Evolutionary conservation across 2,797 vertebrate species (phyloP).

Genomic region (Florisuga fusca): DNA sequence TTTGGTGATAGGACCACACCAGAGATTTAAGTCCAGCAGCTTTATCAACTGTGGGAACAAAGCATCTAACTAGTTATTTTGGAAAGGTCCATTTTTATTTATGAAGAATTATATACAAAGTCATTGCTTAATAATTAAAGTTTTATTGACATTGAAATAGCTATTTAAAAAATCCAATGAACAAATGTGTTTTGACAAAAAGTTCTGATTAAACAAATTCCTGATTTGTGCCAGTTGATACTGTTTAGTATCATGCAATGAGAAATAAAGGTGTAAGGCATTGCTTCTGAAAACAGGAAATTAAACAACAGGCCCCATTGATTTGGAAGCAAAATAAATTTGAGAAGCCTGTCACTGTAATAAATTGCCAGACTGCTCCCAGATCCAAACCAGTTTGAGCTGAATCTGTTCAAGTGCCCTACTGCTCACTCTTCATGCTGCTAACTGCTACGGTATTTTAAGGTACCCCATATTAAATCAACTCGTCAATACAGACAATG

Average conservation of each 20-base stretch:
- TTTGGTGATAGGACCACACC: not conserved
- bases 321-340: not conserved
- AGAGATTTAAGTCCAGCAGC: not conserved
- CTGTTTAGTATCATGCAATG: rapidly evolving
- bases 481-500: rapidly evolving
- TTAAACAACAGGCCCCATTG: not conserved
- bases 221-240: not conserved
- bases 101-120: not conserved
- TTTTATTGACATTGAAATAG: not conserved
- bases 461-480: not conserved
- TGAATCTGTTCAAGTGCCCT: not conserved
- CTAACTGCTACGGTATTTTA: not conserved
- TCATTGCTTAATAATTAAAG: not conserved
- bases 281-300: not conserved
- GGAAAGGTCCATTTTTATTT: not conserved
- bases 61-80: not conserved
- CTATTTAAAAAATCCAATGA: not conserved
- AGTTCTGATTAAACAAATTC: not conserved
- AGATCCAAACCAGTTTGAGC: not conserved
- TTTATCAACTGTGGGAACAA: not conserved
- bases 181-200: not conserved
- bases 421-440: not conserved
- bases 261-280: not conserved
- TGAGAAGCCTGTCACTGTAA: not conserved
- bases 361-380: not conserved